Base-by-base conservation (phyloP, 2,888 invertebrate genomes). In the Lasius fuliginosus region DNA sequence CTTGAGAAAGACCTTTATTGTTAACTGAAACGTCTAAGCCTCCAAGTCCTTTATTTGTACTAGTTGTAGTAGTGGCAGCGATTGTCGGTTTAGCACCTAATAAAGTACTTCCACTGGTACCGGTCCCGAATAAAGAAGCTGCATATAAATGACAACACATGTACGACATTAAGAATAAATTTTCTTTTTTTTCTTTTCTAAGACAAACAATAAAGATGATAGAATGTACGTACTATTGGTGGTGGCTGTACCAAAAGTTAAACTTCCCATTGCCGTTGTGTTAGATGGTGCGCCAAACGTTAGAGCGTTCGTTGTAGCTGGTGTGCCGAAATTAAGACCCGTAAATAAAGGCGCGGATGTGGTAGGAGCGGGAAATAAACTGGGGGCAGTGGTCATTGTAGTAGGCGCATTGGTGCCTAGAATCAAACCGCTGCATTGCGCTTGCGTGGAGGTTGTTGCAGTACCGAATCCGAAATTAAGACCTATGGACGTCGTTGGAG, bases 21-120 rank as follows among this genome's bases (percentile, higher is more conserved):
- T 94, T 95, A 76, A 95, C 94, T 1, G 95, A 94, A 11, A 96
- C 95, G 68, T 97, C 96, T 27, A 97, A 95, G 1, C 97, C 97
- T 18, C 98, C 98, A 30, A 98, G 95, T 8, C 98, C 98, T 49
- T 96, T 94, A 86, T 96, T 96, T 3, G 96, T 92, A 36, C 95
- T 94, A 27, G 93, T 89, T 67, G 94, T 91, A 36, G 92, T 88
- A 87, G 93, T 92, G 11, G 27, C 23, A 18, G 92, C 87, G 4
- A 90, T 85, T 8, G 90, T 82, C 68, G 92, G 88, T 83, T 94
- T 94, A 12, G 93, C 86, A 69, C 92, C 93, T 82, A 94, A 92
- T 36, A 94, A 88, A 46, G 92, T 91, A 12, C 90, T 89, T n/a
- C 91, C 87, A 49, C 89, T 81, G 23, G 23, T 23, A 30, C 64